Base-by-base conservation (phyloP, 2,888 invertebrate genomes). In the Caenorhabditis sinica region DNA sequence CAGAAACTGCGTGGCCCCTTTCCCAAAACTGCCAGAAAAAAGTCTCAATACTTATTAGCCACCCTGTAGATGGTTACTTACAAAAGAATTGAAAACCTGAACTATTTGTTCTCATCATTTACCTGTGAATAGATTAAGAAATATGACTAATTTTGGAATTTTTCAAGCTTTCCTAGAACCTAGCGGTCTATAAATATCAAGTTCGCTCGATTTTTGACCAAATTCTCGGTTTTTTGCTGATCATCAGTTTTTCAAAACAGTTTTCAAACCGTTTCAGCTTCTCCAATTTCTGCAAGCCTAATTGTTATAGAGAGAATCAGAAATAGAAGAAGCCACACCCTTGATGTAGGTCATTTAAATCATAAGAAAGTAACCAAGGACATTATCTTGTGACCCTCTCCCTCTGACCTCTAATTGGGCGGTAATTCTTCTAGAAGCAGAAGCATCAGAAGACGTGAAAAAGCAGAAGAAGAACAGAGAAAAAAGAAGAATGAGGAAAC, bases 401-500 rank as follows among this genome's bases (percentile, higher is more conserved):
- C 6, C 60, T n/a, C 15, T 69, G 69, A 69, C 69, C 69, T 69
- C 15, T 53, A 68, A 51, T 66, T 17, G 30, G 68, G 36, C 68
- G 33, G 53, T 30, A 66, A 45, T 53, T 33, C 36, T 49, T 68
- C 66, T 65, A 17, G 40, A 28, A 51, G 33, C 33, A 65, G 33
- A 66, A 66, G 63, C 63, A 63, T 63, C 30, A 66, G 53, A 53
- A 68, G 68, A 28, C 51, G 45, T 65, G 33, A 17, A 30, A n/a
- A n/a, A n/a, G n/a, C n/a, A n/a, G 30, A 60, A n/a, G 63, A 68
- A 68, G 53, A 53, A 68, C 51, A 51, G 45, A 17, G 56, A 30
- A 45, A 66, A 49, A n/a, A 56, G 56, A 56, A 71, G 71, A 71
- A 71, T 56, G 40, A 56, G 61, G 36, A 73, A 49, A 49, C 66